Evolutionary conservation across 2,797 vertebrate species (phyloP).

Genomic region (Galagoides demidoff): DNA sequence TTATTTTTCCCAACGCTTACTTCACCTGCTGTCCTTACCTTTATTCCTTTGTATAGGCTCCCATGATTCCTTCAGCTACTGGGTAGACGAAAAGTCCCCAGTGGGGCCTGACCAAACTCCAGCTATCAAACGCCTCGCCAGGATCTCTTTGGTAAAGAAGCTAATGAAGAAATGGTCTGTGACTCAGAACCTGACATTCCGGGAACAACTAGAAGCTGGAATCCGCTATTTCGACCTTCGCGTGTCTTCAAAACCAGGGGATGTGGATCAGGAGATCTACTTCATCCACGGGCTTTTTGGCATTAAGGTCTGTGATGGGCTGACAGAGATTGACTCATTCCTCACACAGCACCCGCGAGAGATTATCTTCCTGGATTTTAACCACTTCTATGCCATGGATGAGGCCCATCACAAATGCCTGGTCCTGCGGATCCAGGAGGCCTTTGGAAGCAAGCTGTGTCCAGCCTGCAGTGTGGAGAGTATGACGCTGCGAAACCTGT

Average conservation of each 20-base stretch:
- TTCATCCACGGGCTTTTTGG: constrained; percentile 98
- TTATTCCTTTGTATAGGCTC: constrained; percentile 89
- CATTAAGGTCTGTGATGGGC: constrained; percentile 94
- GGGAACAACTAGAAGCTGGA: constrained; percentile 95
- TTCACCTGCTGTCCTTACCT: background rate
- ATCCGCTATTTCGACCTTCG: constrained; percentile 99
- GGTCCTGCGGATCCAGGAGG: constrained; percentile 91
- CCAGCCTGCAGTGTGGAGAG: constrained; percentile 90
- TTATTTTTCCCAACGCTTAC: background rate
- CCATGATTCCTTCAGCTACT: constrained; percentile 98
- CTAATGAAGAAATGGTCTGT: constrained; percentile 99
- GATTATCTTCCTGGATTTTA: constrained; percentile 97
- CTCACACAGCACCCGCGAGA: constrained; percentile 92
- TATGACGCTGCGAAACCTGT: constrained; percentile 92
- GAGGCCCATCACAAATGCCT: constrained; percentile 92
- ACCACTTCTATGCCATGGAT: constrained; percentile 98
- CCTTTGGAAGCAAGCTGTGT: constrained; percentile 94
- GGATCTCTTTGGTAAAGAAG: constrained; percentile 94
- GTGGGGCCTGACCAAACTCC: constrained; percentile 96
- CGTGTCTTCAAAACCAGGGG: constrained; percentile 96
- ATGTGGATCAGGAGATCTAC: constrained; percentile 93
- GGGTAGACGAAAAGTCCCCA: constrained; percentile 97
- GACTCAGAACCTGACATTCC: constrained; percentile 97
- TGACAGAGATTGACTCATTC: constrained; percentile 94
- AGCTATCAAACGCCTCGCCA: constrained; percentile 94